Evolutionary conservation across 2,888 invertebrate species (phyloP), one percentile per base, ranked within the genome.

Genomic region (Aelia acuminata): DNA sequence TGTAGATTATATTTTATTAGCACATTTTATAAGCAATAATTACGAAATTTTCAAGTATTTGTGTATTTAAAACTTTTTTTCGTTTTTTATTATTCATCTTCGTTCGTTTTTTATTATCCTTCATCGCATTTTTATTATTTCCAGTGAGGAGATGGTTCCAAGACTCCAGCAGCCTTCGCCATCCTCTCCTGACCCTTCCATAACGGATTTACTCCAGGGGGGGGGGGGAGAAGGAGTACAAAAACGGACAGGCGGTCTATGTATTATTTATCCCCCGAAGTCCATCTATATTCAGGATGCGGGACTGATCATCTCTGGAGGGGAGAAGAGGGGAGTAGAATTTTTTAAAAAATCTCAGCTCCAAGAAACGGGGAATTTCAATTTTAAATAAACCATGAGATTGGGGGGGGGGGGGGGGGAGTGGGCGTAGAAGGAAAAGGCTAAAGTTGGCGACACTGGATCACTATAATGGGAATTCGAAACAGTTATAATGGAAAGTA

Each of bases 341-440:
- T 80, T 80, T 47, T 43, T 47, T n/a, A n/a, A 80, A 75, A 80
- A 80, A 80, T 43, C n/a, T n/a, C 80, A 8, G n/a, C 22, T n/a
- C 22, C 43, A 0, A 2, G 39, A n/a, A 80, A 20, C 39, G 43
- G 80, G 15, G n/a, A n/a, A 80, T 80, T 80, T 80, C n/a, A 80
- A 80, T 80, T 80, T 80, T 47, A 80, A 80, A 80, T 80, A 80
- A 80, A 80, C 80, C 80, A 70, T 31, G 35, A 70, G 63, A 35
- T n/a, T n/a, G n/a, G n/a, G n/a, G n/a, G n/a, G n/a, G n/a, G n/a
- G n/a, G n/a, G n/a, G n/a, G n/a, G n/a, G 18, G 31, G 63, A 31
- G 8, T 35, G 63, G 63, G 18, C 63, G 63, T 70, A 35, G 63
- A 7, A 20, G 35, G 35, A 35, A 57, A 13, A 26, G 2, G 7